These are phyloP conservation scores for Aporophyla lueneburgensis DNA, from an alignment of 2,888 invertebrate genomes.

Conservation along the genomic window DNA sequence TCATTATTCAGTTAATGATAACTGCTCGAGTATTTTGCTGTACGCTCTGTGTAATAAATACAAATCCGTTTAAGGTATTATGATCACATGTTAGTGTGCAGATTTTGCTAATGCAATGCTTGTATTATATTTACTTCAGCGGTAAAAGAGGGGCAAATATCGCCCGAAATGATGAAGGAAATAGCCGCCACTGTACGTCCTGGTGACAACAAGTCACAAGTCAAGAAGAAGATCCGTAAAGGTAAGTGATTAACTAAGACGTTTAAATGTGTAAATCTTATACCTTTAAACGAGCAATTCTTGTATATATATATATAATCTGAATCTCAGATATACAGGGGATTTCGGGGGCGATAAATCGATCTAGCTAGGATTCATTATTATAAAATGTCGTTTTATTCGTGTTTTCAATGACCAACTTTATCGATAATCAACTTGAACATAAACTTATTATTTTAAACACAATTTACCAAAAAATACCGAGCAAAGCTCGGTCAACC, in stretches of 20 bases:
- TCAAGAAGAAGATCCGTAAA: conserved; percentile 33
- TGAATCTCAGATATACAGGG: too few species aligned
- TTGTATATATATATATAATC: too few species aligned
- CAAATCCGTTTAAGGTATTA: not conserved
- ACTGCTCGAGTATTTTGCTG: not conserved
- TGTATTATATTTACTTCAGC: conserved; percentile 24
- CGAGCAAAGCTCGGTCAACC: too few species aligned
- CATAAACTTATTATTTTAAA: too few species aligned
- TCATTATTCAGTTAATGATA: not conserved
- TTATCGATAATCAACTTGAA: too few species aligned
- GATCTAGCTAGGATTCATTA: too few species aligned
- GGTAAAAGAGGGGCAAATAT: conserved; percentile 29
- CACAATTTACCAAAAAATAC: too few species aligned
- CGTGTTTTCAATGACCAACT: too few species aligned
- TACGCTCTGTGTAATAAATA: not conserved
- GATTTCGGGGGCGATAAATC: too few species aligned
- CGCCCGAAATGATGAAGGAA: conserved; percentile 30
- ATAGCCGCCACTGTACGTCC: conserved; percentile 20
- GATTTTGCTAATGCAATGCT: not conserved
- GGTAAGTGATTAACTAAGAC: conserved; percentile 15
- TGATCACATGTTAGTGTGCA: not conserved
- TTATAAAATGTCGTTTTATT: too few species aligned
- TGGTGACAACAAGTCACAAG: conserved; percentile 37
- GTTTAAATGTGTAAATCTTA: too few species aligned
- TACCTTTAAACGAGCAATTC: too few species aligned